Evolutionary conservation across 2,888 invertebrate species (phyloP).

Genomic region (Microplitis manilae): DNA sequence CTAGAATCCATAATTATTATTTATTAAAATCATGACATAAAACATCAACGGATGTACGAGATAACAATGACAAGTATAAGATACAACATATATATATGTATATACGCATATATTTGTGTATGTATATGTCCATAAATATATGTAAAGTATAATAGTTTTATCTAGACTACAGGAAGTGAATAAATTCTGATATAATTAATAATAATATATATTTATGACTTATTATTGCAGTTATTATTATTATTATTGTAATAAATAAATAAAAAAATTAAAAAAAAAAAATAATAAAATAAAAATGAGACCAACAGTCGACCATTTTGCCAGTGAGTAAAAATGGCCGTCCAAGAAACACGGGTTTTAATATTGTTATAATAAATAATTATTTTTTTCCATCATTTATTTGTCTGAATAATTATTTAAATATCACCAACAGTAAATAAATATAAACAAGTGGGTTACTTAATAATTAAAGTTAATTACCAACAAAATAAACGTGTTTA

Average conservation of each 20-base stretch:
- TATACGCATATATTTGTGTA: not conserved
- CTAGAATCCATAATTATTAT: not conserved
- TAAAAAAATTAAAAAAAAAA: slow-evolving; percentile 20
- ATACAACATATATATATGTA: not conserved
- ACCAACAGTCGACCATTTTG: slow-evolving; percentile 57
- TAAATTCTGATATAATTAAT: slow-evolving; percentile 15
- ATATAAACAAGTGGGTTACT: slow-evolving; percentile 45
- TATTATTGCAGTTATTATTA: slow-evolving; percentile 26
- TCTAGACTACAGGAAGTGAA: not conserved
- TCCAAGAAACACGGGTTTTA: slow-evolving; percentile 59
- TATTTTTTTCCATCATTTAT: slow-evolving; percentile 45
- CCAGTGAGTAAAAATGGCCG: slow-evolving; percentile 61
- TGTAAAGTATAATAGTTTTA: not conserved
- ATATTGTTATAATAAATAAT: slow-evolving; percentile 48
- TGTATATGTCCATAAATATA: slow-evolving; percentile 1
- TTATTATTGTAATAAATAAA: slow-evolving; percentile 30
- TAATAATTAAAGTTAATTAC: no score
- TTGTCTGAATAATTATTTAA: not conserved
- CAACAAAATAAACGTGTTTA: not conserved
- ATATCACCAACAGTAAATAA: slow-evolving; percentile 34
- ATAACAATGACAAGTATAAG: not conserved
- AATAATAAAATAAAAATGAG: slow-evolving; percentile 30
- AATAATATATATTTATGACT: not conserved
- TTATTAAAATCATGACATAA: not conserved
- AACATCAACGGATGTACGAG: not conserved